phyloP scores from a whole-genome alignment of 2,797 vertebrate species.

The Phalloptychus januarius region DNA sequence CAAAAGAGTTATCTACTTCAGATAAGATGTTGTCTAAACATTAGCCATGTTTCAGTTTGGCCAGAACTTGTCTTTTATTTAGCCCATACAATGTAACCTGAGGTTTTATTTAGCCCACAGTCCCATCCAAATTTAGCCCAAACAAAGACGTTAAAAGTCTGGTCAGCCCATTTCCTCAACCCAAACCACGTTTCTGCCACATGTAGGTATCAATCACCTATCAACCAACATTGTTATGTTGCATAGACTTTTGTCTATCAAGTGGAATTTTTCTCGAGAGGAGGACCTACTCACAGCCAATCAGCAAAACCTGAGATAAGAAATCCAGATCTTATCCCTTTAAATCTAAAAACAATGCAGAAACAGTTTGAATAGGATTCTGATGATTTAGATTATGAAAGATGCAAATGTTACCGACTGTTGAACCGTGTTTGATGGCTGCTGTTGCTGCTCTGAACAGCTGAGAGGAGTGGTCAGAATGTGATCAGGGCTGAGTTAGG shows the following conservation, averaged over 20 bases:
- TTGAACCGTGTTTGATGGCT: constrained; percentile 26
- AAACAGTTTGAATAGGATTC: not conserved
- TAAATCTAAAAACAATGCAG: not conserved
- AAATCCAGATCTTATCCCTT: not conserved
- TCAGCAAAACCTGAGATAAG: not conserved
- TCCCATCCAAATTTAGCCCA: not conserved
- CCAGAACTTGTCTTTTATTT: not conserved
- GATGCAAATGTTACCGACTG: constrained; percentile 33
- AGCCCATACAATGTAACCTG: not conserved
- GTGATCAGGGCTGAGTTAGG: constrained; percentile 14
- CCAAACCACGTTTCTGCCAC: not conserved
- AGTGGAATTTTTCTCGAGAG: not conserved
- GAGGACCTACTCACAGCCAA: not conserved
- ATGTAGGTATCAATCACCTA: not conserved
- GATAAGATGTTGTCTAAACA: not conserved
- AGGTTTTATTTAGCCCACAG: not conserved
- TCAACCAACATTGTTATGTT: not conserved
- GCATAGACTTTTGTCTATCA: not conserved
- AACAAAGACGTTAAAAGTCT: not conserved
- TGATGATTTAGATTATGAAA: constrained; percentile 42
- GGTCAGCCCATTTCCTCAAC: not conserved
- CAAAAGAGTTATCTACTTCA: not conserved
- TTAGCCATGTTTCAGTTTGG: not conserved
- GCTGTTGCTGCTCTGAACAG: constrained; percentile 30
- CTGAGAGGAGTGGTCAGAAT: constrained; percentile 39